These are phyloP conservation scores for Lepisosteus osseus DNA, from an alignment of 2,113 vertebrate species.

Conservation along the genomic window DNA sequence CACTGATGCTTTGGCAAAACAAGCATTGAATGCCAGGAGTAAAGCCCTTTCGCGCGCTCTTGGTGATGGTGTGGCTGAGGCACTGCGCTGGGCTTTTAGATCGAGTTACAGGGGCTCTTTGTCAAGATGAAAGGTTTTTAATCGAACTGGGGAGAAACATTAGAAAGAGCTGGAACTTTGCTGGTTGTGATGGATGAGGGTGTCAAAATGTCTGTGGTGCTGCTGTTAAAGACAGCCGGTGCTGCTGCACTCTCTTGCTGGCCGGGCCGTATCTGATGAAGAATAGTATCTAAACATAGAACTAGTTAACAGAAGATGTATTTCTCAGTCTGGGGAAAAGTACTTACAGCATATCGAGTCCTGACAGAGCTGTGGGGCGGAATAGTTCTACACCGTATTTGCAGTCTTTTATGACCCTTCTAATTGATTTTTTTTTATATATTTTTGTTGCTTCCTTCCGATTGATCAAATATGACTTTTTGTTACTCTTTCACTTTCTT, in stretches of 20 bases:
- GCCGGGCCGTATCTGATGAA: conserved; percentile 20
- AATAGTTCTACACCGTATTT: too few species aligned
- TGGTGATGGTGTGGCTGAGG: conserved; percentile 10
- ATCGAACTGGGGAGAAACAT: conserved; percentile 31
- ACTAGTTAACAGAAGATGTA: conserved; percentile 2
- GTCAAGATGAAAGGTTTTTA: conserved; percentile 61
- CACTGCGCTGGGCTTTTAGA: conserved; percentile 11
- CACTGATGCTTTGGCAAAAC: too few species aligned
- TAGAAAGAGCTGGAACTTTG: conserved; percentile 5
- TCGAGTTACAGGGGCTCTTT: conserved; percentile 32
- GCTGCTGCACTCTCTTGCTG: conserved; percentile 26
- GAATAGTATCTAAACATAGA: conserved; percentile 12
- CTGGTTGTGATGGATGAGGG: conserved; percentile 48
- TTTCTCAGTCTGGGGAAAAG: neutral
- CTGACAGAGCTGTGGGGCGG: neutral
- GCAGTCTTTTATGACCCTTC: too few species aligned
- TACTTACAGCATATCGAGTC: neutral
- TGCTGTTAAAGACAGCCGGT: conserved; percentile 35
- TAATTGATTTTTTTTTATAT: too few species aligned
- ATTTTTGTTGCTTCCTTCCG: too few species aligned
- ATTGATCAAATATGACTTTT: too few species aligned
- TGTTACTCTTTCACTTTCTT: too few species aligned
- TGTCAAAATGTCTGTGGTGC: conserved; percentile 39
- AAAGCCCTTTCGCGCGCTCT: neutral
- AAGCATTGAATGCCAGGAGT: too few species aligned